Base-by-base conservation (phyloP, 2,797 vertebrate genomes). In the Cossypha niveicapilla region DNA sequence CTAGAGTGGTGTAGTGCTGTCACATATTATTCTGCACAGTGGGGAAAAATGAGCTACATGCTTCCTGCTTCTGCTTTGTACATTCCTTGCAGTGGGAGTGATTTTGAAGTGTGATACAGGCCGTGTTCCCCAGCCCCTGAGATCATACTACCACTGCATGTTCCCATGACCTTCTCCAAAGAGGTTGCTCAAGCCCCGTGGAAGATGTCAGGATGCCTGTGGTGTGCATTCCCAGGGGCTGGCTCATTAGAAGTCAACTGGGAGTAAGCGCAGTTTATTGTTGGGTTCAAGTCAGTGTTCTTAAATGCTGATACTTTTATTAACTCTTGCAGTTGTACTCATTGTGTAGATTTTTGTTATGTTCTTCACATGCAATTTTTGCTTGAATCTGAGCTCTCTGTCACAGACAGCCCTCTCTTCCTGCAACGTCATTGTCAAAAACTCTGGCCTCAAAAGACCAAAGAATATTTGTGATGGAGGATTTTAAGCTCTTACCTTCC, bases 401-500 rank as follows among this genome's bases (percentile, higher is more conserved):
- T 16, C 23, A 2, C 25, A 51, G 32, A n/a, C 13, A 70, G 1
- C 9, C 4, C 13, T 56, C 13, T 56, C 30, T 78, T 71, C 62
- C 19, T 35, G 67, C 48, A 30, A 8, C 22, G 25, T 82, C 7
- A 10, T 57, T 78, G 83, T 79, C 28, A 72, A 65, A 57, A 77
- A 71, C 28, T 30, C 53, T 62, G 24, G 3, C 39, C 9, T 6
- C 11, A 18, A 75, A 84, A 80, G 34, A 41, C 44, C 41, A 30
- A 83, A 34, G 34, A 91, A 13, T 51, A 11, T 18, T 12, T 3
- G 12, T 22, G 25, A 67, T 32, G 22, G 42, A 77, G 6, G 57
- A 56, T 61, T 91, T 88, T 35, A 71, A 83, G 23, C 11, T 68
- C 17, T 57, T 86, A 17, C 16, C 41, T 92, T 90, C 71, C 54